phyloP scores from a whole-genome alignment of 2,888 invertebrate species.

The Scaptomyza flava region DNA sequence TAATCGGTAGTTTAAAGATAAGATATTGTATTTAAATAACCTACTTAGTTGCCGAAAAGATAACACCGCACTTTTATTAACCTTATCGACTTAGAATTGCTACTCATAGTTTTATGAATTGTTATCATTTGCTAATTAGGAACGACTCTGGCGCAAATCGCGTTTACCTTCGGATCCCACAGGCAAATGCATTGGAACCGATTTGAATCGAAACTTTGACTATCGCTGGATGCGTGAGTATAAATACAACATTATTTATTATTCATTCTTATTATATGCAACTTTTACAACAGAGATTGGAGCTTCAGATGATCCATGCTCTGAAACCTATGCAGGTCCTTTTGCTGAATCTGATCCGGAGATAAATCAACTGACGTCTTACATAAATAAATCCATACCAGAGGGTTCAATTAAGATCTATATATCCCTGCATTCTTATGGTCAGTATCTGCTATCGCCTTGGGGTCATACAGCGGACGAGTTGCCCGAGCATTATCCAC shows the following conservation, averaged over 20 bases:
- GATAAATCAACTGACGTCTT: conserved; percentile 85
- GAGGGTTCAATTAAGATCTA: conserved; percentile 85
- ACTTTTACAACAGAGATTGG: conserved; percentile 80
- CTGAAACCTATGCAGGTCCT: conserved; percentile 85
- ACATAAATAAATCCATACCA: conserved; percentile 83
- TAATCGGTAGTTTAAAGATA: conserved; percentile 23
- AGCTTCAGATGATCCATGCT: conserved; percentile 84
- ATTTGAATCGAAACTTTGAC: conserved; percentile 83
- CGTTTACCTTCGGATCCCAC: conserved; percentile 84
- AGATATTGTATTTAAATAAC: conserved; percentile 33
- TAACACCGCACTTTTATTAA: conserved; percentile 4
- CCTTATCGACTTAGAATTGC: conserved; percentile 31
- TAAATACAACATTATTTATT: background rate
- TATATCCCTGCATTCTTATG: conserved; percentile 88
- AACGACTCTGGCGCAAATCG: conserved; percentile 89
- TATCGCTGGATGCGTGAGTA: conserved; percentile 81
- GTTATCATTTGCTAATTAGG: conserved; percentile 79
- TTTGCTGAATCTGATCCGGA: conserved; percentile 87
- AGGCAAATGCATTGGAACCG: conserved; percentile 82
- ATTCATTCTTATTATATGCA: background rate
- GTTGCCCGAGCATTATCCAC: conserved; percentile 85
- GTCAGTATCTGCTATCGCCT: conserved; percentile 87
- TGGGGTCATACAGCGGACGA: conserved; percentile 85
- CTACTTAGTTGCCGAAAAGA: conserved; percentile 17
- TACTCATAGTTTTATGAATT: conserved; percentile 11